Percentiles rank a stretch among this genome's conserved stretches.
These are phyloP conservation scores for Scaptomyza reducta DNA, from an alignment of 2,888 invertebrate genomes.

Conservation along the genomic window DNA sequence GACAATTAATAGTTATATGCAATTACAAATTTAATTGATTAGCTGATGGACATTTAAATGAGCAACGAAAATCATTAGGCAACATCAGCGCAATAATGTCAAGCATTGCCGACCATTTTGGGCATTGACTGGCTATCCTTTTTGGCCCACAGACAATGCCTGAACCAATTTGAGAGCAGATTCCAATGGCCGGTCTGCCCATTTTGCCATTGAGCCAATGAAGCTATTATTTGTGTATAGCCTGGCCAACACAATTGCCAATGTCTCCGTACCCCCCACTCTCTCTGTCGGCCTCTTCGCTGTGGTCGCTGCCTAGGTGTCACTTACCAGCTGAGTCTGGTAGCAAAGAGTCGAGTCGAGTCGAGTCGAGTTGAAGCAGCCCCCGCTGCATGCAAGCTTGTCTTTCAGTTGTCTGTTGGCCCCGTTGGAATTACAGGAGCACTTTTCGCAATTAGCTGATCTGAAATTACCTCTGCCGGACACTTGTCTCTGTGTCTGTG, in stretches of 20 bases:
- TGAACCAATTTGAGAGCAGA: conserved; percentile 69
- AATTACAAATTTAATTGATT: conserved; percentile 60
- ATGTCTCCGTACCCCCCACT: conserved; percentile 4
- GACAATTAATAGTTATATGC: conserved; percentile 69
- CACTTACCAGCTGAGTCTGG: conserved; percentile 62
- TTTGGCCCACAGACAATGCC: conserved; percentile 66
- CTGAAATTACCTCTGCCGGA: conserved; percentile 72
- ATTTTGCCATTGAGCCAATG: conserved; percentile 56
- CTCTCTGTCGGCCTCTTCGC: conserved; percentile 2
- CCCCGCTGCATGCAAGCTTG: conserved; percentile 58
- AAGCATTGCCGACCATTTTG: conserved; percentile 64
- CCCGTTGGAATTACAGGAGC: conserved; percentile 75
- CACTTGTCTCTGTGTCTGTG: conserved; percentile 47
- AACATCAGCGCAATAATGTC: conserved; percentile 68
- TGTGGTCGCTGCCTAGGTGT: conserved; percentile 63
- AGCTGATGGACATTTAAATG: conserved; percentile 75
- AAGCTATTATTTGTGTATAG: conserved; percentile 77
- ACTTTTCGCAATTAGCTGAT: conserved; percentile 82
- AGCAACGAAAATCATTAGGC: conserved; percentile 41
- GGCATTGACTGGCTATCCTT: conserved; percentile 25
- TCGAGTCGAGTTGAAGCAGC: conserved; percentile 16
- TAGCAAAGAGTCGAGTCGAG: background rate
- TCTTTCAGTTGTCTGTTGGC: conserved; percentile 69
- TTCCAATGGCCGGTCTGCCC: conserved; percentile 51
- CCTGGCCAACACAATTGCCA: conserved; percentile 55